A percentile compares a stretch with the other conserved stretches of the same genome.
These are phyloP conservation scores for Agrochola litura DNA, from an alignment of 2,888 invertebrate species.

Conservation along the genomic window DNA sequence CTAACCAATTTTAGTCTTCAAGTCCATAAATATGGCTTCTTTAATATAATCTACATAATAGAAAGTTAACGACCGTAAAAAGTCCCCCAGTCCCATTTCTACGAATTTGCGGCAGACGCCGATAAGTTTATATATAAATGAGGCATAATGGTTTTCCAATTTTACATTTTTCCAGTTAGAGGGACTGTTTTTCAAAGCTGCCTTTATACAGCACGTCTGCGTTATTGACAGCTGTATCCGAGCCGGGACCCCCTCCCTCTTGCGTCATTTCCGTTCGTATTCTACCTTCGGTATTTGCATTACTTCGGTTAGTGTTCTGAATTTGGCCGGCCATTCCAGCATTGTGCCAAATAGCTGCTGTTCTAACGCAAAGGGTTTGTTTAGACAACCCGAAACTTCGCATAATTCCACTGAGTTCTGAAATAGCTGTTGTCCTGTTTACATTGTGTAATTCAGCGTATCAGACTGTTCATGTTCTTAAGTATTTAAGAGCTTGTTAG, in stretches of 20 bases:
- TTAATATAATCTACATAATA: slow-evolving; percentile 48
- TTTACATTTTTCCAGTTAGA: slow-evolving; percentile 63
- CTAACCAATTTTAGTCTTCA: slow-evolving; percentile 6
- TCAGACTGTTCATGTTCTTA: slow-evolving; percentile 15
- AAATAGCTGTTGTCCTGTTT: slow-evolving; percentile 50
- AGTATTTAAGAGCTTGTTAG: slow-evolving; percentile 31
- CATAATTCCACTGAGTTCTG: slow-evolving; percentile 36
- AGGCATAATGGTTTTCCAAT: slow-evolving; percentile 63
- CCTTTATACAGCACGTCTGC: slow-evolving; percentile 64
- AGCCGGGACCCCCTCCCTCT: slow-evolving; percentile 61
- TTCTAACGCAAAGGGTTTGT: slow-evolving; percentile 44
- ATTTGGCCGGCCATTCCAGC: slow-evolving; percentile 43
- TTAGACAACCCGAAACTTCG: slow-evolving; percentile 45
- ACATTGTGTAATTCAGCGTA: slow-evolving; percentile 21
- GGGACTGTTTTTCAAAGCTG: slow-evolving; percentile 65
- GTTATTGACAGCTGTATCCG: slow-evolving; percentile 74
- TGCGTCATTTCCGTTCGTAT: slow-evolving; percentile 65
- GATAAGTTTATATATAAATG: slow-evolving; percentile 60
- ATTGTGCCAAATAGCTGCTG: slow-evolving; percentile 55
- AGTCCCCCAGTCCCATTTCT: slow-evolving; percentile 41
- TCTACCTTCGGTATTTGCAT: slow-evolving; percentile 59
- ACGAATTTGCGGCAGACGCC: slow-evolving; percentile 47
- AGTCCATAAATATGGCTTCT: slow-evolving; percentile 18
- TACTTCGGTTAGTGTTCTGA: slow-evolving; percentile 48
- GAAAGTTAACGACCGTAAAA: slow-evolving; percentile 57